Conservation (phyloP, 2,888 invertebrate genomes). For the Agrochola litura region DNA sequence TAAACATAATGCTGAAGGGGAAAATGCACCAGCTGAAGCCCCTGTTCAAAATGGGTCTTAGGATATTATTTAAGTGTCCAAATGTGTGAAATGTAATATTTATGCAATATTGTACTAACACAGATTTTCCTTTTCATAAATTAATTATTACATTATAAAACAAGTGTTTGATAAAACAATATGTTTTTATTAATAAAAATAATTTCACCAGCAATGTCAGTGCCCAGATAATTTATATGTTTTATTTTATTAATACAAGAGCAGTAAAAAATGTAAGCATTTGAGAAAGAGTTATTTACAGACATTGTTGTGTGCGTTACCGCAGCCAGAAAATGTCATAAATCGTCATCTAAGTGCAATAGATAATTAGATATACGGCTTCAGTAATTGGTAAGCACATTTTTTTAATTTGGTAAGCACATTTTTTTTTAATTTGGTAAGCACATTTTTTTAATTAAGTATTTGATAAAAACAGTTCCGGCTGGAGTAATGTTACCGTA, state of each 20-base stretch:
- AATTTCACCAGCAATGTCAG: background rate
- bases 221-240: slow-evolving; percentile 13
- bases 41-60: slow-evolving; percentile 81
- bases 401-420: too few species aligned
- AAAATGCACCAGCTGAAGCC: slow-evolving; percentile 68
- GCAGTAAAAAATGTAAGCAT: background rate
- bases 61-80: slow-evolving; percentile 3
- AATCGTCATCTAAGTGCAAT: too few species aligned
- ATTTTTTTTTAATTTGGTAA: too few species aligned
- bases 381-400: too few species aligned
- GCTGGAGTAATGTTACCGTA: too few species aligned
- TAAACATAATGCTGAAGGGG: slow-evolving; percentile 89
- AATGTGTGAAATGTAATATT: slow-evolving; percentile 37
- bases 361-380: too few species aligned
- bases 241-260: slow-evolving; percentile 15
- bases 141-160: slow-evolving; percentile 47
- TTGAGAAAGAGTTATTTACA: slow-evolving; percentile 8
- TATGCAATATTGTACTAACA: slow-evolving; percentile 42
- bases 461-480: too few species aligned
- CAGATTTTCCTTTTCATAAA: slow-evolving; percentile 38
- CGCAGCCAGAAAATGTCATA: too few species aligned
- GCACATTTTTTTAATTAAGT: too few species aligned
- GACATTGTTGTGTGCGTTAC: background rate
- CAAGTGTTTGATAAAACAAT: slow-evolving; percentile 4
- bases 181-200: too few species aligned